Evolutionary conservation across 2,888 invertebrate genomes (phyloP), one percentile per base, ranked within the genome.

Genomic region (Lottia gigantea): DNA sequence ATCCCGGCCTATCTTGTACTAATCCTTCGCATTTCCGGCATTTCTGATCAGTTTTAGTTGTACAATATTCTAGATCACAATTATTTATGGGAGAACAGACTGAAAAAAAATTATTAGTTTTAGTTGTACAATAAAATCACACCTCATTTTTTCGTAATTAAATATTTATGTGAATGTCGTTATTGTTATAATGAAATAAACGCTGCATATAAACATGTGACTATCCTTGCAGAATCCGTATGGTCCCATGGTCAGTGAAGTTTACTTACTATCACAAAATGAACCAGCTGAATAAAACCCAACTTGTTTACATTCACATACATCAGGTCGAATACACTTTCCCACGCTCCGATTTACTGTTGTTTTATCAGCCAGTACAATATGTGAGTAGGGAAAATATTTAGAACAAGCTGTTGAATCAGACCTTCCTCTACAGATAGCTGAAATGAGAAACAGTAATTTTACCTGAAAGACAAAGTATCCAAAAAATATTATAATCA

Each of bases 241-340:
- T n/a, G n/a, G n/a, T n/a, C n/a, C n/a, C n/a, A n/a, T n/a, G n/a
- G n/a, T n/a, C n/a, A n/a, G n/a, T n/a, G n/a, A n/a, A n/a, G n/a
- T 31, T 31, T 25, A 68, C 78, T 65, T 67, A 79, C 79, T 73
- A 64, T 66, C 66, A 66, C 78, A 79, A n/a, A 70, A 62, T 14
- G 67, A 65, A 8, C 76, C 75, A 23, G 45, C 61, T 15, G 66
- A 62, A 65, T 76, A 79, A 62, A 78, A 78, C 2, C 77, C 78
- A 26, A 66, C 68, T 40, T 72, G 74, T 47, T 76, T 74, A 62
- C 67, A 63, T 16, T 25, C 68, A 63, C 78, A 79, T 16, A 12
- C 55, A 15, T 74, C 68, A n/a, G 76, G 74, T 6, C 45, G 23
- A n/a, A 16, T 45, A 63, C 78, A 79, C 12, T 26, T 47, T 15